Conservation (phyloP, 2,113 vertebrate genomes). For the Scytalopus superciliaris region DNA sequence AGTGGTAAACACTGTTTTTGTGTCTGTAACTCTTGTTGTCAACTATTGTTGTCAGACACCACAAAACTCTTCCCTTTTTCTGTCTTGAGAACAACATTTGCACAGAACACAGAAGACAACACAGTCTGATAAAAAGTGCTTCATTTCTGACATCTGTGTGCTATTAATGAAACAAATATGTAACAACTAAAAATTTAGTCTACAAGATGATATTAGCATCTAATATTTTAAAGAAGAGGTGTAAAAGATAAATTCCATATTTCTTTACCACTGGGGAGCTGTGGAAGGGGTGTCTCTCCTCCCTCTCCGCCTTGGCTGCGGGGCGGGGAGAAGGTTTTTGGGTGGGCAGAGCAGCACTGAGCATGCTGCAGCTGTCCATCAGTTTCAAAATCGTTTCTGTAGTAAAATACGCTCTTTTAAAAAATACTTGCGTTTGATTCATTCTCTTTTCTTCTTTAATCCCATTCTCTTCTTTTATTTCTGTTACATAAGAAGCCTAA, state of each 20-base stretch:
- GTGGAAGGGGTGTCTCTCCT: neutral
- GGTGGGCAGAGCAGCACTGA: neutral
- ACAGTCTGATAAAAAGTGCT: neutral
- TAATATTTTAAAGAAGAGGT: neutral
- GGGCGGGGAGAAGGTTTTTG: neutral
- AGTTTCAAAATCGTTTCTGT: neutral
- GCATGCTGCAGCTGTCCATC: neutral
- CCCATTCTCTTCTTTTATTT: neutral
- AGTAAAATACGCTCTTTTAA: neutral
- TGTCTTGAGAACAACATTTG: neutral
- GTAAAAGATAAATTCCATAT: neutral
- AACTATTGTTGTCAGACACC: neutral
- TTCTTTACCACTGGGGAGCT: neutral
- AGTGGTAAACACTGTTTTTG: neutral
- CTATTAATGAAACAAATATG: neutral
- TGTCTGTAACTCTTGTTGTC: neutral
- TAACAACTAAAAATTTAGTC: neutral
- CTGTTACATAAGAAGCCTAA: neutral
- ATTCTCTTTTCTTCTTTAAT: slow-evolving; percentile 6
- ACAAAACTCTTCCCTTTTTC: neutral
- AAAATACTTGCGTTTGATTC: neutral
- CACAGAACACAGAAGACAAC: neutral
- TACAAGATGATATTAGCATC: neutral
- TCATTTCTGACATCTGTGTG: neutral
- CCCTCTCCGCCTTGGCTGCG: fast-evolving